Base-by-base conservation (phyloP, 2,888 invertebrate genomes). In the Acleris laterana region DNA sequence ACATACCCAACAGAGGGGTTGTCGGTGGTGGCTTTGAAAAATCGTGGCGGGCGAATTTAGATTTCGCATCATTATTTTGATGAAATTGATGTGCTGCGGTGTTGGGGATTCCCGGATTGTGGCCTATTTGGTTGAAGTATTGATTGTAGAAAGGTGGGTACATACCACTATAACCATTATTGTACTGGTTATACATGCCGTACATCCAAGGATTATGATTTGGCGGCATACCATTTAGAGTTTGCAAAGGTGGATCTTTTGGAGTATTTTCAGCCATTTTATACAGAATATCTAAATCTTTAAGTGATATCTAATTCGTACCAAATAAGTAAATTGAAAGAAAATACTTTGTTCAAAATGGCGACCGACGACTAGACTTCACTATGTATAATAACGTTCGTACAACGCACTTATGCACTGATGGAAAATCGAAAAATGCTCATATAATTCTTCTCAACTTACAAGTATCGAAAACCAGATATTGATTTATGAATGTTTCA, bases 121-220 rank as follows among this genome's bases (percentile, higher is more conserved):
- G 84, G 38, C 84, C 83, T 87, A 90, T 89, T 75, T 89, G 89
- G 74, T 89, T 88, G 72, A 84, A 93, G 75, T 91, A 93, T 68
- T 93, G 90, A 74, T 93, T 93, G 74, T 90, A 93, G 76, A 90
- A 93, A 62, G 91, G 93, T 62, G 90, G 87, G 79, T 89, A 93
- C 82, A 89, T 84, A 63, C 79, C 82, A 75, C 88, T 88, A 68
- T 85, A 85, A 74, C 89, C 92, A 52, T 85, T 86, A 76, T 85
- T 89, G 73, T 87, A 91, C 63, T 83, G 87, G 48, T 84, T 85
- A 75, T 90, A 89, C 68, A 87, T 77, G 71, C 88, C 85, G 75
- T 90, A 93, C 81, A 88, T 84, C 93, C 93, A 93, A n/a, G 85
- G 83, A 72, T 87, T 86, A 72, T 84, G 85, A 74, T 88, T 88